These are phyloP conservation scores for Xyliphius kryptos DNA, from an alignment of 2,113 vertebrate genomes.

Conservation along the genomic window DNA sequence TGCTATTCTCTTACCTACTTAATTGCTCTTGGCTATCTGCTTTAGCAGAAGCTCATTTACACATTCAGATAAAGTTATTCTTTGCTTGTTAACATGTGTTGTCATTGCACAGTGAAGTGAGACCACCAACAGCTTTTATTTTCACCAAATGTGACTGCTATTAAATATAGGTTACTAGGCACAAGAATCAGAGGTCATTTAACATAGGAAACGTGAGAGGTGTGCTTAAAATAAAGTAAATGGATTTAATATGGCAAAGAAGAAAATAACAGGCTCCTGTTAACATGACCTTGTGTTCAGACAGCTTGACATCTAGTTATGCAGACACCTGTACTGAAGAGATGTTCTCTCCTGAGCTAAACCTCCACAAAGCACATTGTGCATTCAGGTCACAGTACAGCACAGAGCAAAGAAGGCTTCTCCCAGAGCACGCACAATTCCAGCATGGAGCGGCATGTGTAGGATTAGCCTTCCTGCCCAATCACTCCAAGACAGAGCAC, in stretches of 20 bases:
- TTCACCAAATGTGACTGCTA: not conserved
- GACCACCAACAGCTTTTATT: constrained; percentile 5
- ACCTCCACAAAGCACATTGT: constrained; percentile 47
- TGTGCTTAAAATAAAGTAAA: constrained; percentile 32
- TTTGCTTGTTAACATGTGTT: constrained; percentile 6
- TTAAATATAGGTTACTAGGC: not conserved
- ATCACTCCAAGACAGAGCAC: constrained; percentile 35
- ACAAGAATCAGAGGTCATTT: not conserved
- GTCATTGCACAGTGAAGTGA: not conserved
- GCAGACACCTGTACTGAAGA: constrained; percentile 53
- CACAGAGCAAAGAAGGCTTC: constrained; percentile 33
- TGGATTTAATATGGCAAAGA: not conserved
- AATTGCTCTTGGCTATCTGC: constrained; percentile 41
- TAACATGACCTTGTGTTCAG: constrained; percentile 53
- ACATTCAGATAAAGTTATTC: constrained; percentile 16
- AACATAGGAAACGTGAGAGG: not conserved
- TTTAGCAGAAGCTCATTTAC: constrained; percentile 31
- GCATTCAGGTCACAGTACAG: constrained; percentile 58
- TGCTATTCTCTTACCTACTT: constrained; percentile 33
- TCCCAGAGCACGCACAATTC: constrained; percentile 42
- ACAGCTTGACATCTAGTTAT: constrained; percentile 58
- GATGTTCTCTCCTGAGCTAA: constrained; percentile 45
- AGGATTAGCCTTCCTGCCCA: constrained; percentile 42
- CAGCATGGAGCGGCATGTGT: constrained; percentile 41
- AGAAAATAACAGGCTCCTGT: constrained; percentile 50